These are phyloP conservation scores for Apogon talboti DNA, from an alignment of 2,797 vertebrate genomes.

Conservation along the genomic window DNA sequence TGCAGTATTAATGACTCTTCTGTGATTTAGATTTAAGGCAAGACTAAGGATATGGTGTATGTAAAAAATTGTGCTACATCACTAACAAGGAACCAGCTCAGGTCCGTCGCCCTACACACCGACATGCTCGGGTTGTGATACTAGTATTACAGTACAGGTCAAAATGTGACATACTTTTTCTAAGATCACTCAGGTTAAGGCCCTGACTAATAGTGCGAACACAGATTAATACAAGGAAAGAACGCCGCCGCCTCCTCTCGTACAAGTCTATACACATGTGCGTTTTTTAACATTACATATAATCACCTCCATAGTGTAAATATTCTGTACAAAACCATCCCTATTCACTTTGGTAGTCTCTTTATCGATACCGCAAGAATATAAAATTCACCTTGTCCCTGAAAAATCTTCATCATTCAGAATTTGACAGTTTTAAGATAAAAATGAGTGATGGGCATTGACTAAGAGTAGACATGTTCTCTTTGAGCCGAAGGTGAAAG, in stretches of 20 bases:
- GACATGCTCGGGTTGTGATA: conserved; percentile 45
- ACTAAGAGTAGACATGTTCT: conserved; percentile 12
- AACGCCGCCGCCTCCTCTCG: conserved; percentile 6
- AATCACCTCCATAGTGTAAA: conserved; percentile 41
- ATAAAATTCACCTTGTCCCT: conserved; percentile 32
- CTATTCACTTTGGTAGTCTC: conserved; percentile 42
- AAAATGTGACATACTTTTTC: conserved; percentile 29
- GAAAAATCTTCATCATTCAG: conserved; percentile 35
- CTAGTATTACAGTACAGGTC: conserved; percentile 38
- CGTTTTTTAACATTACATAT: conserved; percentile 23
- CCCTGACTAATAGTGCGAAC: conserved; percentile 4
- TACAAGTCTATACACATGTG: conserved; percentile 11
- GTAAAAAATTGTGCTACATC: conserved; percentile 72
- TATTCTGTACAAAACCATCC: conserved; percentile 48
- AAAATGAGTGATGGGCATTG: conserved; percentile 20
- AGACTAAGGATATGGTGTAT: conserved; percentile 62
- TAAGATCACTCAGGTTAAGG: conserved; percentile 15
- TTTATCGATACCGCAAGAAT: conserved; percentile 25
- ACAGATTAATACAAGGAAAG: conserved; percentile 6
- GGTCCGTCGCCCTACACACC: conserved; percentile 34
- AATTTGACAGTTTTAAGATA: conserved; percentile 22
- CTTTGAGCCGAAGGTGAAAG: conserved; percentile 4
- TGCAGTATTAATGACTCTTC: conserved; percentile 63
- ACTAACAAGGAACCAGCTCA: conserved; percentile 49
- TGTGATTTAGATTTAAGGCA: conserved; percentile 76